Evolutionary conservation across 1,140 invertebrate species (phyloP).

Genomic region (Liolophura sinensis): DNA sequence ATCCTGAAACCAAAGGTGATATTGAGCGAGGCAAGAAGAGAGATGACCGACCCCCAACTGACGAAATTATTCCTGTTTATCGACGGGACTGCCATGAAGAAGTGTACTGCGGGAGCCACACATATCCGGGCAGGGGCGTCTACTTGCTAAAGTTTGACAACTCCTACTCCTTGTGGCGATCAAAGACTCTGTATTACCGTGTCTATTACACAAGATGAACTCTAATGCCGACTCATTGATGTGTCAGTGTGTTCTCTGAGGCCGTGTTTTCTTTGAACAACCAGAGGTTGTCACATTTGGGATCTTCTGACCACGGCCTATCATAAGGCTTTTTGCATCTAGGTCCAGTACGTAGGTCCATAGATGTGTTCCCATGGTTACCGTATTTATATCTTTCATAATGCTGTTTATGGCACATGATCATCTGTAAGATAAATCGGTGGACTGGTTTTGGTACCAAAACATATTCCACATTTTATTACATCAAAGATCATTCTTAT

Average conservation of each 20-base stretch:
- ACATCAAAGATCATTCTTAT: too few species aligned
- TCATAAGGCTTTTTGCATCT: too few species aligned
- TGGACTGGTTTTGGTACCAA: too few species aligned
- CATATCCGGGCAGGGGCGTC: constrained; percentile 91
- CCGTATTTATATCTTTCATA: too few species aligned
- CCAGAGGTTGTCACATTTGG: too few species aligned
- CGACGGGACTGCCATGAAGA: constrained; percentile 94
- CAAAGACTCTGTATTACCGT: constrained; percentile 98
- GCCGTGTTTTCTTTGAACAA: too few species aligned
- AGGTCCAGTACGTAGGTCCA: too few species aligned
- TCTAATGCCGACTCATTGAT: not conserved
- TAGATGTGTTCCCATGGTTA: too few species aligned
- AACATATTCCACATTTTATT: too few species aligned
- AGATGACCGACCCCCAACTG: constrained; percentile 66
- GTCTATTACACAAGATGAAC: constrained; percentile 85
- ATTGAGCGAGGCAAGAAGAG: constrained; percentile 47
- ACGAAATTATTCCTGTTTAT: constrained; percentile 88
- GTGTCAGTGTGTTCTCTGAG: not conserved
- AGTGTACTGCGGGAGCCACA: constrained; percentile 95
- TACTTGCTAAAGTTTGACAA: constrained; percentile 99
- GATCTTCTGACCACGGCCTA: too few species aligned
- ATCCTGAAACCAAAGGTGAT: constrained; percentile 35
- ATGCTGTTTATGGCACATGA: too few species aligned
- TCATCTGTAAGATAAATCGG: too few species aligned
- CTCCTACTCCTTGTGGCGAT: constrained; percentile 98